Evolutionary conservation across 2,113 vertebrate genomes (phyloP).

Genomic region (Balaeniceps rex): DNA sequence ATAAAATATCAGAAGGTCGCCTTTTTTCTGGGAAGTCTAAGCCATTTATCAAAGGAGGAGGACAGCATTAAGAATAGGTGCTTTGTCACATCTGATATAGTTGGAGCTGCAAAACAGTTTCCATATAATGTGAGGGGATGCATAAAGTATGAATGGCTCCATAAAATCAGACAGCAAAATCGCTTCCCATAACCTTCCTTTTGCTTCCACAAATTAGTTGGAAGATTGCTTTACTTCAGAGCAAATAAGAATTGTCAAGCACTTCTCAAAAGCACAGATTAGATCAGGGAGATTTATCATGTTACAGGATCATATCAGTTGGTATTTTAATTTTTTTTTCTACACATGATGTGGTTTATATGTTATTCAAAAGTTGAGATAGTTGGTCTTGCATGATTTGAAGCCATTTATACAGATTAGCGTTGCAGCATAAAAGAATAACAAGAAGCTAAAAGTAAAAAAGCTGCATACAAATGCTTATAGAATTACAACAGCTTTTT

Average conservation of each 20-base stretch:
- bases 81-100: neutral
- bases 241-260: neutral
- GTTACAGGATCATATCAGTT: neutral
- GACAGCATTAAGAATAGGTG: neutral
- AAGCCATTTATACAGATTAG: neutral
- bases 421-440: neutral
- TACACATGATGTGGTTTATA: neutral
- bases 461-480: neutral
- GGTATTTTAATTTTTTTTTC: neutral
- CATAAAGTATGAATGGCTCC: neutral
- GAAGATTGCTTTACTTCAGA: constrained; percentile 6
- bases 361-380: neutral
- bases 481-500: neutral
- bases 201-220: neutral
- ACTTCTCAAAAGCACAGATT: neutral
- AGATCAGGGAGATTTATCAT: neutral
- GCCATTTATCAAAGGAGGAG: neutral
- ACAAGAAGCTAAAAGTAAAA: neutral
- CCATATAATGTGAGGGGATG: neutral
- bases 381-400: neutral
- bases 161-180: neutral
- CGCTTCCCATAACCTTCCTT: neutral
- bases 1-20: neutral
- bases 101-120: neutral
- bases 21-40: neutral